Evolutionary conservation across 2,113 vertebrate species (phyloP).

Genomic region (Salvator merianae): DNA sequence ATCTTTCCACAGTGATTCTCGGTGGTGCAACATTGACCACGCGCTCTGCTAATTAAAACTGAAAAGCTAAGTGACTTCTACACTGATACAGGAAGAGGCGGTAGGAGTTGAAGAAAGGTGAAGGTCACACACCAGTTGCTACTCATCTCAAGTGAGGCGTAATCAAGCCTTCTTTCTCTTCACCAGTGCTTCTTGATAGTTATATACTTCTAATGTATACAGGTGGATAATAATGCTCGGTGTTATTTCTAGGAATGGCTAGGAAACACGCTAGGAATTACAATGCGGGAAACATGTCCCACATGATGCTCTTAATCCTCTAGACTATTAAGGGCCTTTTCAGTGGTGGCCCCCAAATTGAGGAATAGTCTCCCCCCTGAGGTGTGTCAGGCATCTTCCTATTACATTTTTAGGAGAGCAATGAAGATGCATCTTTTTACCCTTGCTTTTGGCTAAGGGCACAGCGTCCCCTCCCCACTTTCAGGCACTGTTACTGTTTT

Average conservation of each 20-base stretch:
- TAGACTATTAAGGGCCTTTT: no score
- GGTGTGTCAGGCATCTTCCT: no score
- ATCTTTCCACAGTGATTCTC: neutral
- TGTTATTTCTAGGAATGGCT: fast-evolving
- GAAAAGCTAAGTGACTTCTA: conserved; percentile 5
- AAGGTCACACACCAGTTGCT: neutral
- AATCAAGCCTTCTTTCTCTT: neutral
- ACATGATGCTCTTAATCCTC: neutral
- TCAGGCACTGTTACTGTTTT: no score
- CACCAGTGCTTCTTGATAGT: neutral
- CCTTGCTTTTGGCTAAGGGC: no score
- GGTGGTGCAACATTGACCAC: neutral
- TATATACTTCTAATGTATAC: neutral
- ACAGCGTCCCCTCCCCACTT: no score
- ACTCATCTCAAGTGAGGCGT: neutral
- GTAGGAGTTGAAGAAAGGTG: fast-evolving
- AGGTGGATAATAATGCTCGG: fast-evolving
- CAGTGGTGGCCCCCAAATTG: no score
- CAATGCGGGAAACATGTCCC: neutral
- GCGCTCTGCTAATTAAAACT: conserved; percentile 30
- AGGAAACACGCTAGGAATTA: neutral
- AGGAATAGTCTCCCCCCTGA: no score
- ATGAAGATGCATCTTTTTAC: no score
- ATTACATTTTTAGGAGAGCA: no score
- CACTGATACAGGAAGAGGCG: fast-evolving